Percentiles rank a stretch among this genome's conserved stretches.
Conservation (phyloP, 2,888 invertebrate species). For the Ferrisia virgata region DNA sequence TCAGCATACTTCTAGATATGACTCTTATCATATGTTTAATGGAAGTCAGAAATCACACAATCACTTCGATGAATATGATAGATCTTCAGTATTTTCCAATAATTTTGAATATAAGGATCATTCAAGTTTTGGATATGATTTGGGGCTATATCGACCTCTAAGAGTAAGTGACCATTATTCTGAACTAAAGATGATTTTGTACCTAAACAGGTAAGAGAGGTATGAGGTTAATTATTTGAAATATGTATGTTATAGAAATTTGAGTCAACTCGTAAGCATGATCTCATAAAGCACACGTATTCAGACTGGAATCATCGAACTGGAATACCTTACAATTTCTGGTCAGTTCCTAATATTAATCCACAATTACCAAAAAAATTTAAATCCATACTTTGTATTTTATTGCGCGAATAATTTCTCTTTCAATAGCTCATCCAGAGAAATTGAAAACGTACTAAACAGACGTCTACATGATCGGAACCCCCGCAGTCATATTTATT, state of each 20-base stretch:
- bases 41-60: too few relatives aligned
- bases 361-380: neutral
- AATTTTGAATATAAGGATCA: neutral
- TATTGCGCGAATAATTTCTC: too few relatives aligned
- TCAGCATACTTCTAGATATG: neutral
- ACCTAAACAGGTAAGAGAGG: neutral
- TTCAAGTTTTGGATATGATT: neutral
- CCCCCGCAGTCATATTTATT: neutral
- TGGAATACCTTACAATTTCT: slow-evolving; percentile 1
- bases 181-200: too few relatives aligned
- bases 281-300: neutral
- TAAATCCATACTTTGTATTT: too few relatives aligned
- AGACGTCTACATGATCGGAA: neutral
- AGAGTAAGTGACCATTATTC: neutral
- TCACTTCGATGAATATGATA: neutral
- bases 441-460: slow-evolving; percentile 11
- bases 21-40: neutral
- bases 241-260: neutral
- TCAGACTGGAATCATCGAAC: neutral
- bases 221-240: neutral
- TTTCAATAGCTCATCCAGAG: neutral
- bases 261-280: neutral
- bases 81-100: neutral
- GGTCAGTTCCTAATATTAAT: neutral
- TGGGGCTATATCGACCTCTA: neutral